Evolutionary conservation across 2,888 invertebrate species (phyloP).

Genomic region (Amphimallon solstitiale): DNA sequence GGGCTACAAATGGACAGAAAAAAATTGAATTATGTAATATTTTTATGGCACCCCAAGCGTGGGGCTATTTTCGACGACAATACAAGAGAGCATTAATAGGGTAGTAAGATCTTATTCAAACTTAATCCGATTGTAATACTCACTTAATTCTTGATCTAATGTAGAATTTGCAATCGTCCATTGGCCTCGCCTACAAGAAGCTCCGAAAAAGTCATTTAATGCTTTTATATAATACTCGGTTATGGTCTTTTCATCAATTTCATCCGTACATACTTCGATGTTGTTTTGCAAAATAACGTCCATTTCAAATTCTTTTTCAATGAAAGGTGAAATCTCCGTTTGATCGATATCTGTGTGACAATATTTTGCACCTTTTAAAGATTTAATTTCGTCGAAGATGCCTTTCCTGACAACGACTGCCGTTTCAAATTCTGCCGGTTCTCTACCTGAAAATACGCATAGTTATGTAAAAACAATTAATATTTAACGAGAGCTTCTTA

Average conservation of each 20-base stretch:
- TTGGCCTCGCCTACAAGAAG: slow-evolving; percentile 77
- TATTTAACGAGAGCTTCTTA: neutral
- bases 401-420: slow-evolving; percentile 68
- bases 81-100: too few relatives aligned
- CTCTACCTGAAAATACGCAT: slow-evolving; percentile 41
- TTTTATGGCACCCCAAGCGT: too few relatives aligned
- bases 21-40: too few relatives aligned
- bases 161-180: slow-evolving; percentile 69
- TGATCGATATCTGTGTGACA: slow-evolving; percentile 75
- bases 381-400: slow-evolving; percentile 61
- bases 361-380: slow-evolving; percentile 66
- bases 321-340: slow-evolving; percentile 69
- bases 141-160: slow-evolving; percentile 70
- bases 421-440: slow-evolving; percentile 65
- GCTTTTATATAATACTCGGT: slow-evolving; percentile 71
- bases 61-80: too few relatives aligned
- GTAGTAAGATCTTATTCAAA: too few relatives aligned
- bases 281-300: slow-evolving; percentile 49
- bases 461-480: neutral
- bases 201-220: slow-evolving; percentile 72
- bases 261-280: slow-evolving; percentile 33
- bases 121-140: slow-evolving; percentile 59
- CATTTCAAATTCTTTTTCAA: slow-evolving; percentile 70
- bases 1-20: too few relatives aligned
- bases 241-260: slow-evolving; percentile 45